Evolutionary conservation across 2,113 vertebrate species (phyloP).

Genomic region (Nothoprocta pentlandii): DNA sequence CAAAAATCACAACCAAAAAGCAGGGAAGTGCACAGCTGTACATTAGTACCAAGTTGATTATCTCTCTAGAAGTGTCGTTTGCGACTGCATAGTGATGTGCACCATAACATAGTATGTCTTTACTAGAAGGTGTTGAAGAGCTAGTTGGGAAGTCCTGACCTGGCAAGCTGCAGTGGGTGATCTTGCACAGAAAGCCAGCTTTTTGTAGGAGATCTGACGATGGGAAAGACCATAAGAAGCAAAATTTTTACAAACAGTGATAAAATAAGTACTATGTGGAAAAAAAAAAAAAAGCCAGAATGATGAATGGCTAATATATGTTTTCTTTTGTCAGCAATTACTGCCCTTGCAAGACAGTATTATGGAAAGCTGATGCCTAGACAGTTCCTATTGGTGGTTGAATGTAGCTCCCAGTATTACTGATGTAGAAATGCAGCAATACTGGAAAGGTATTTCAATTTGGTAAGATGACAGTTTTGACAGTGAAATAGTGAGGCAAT

Average conservation of each 20-base stretch:
- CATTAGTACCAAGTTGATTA: neutral
- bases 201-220: no score
- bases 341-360: neutral
- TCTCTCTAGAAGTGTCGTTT: neutral
- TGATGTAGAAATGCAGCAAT: neutral
- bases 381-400: neutral
- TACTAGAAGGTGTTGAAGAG: no score
- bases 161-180: neutral
- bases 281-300: no score
- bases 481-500: constrained; percentile 31
- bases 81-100: neutral
- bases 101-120: neutral
- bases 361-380: neutral
- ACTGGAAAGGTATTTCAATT: constrained; percentile 9
- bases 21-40: neutral
- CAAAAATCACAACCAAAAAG: neutral
- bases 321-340: no score
- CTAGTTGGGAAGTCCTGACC: neutral
- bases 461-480: neutral
- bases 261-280: no score
- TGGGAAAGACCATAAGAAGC: no score
- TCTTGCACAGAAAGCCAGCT: neutral
- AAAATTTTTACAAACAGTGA: neutral
- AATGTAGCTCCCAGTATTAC: neutral
- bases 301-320: no score